Conservation (phyloP, 1,140 invertebrate species). For the Arctopsyche grandis region DNA sequence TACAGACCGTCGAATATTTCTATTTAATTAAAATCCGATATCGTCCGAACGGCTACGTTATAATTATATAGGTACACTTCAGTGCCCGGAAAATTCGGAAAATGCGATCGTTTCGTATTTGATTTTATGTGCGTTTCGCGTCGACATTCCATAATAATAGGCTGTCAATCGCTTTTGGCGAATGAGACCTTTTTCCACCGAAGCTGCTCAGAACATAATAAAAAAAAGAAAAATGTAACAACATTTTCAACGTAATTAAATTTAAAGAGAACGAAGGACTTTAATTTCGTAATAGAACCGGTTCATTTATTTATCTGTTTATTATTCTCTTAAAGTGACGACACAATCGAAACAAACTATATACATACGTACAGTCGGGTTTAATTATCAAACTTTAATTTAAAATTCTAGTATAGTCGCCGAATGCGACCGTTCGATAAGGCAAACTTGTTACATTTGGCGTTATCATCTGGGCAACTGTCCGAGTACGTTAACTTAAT, state of each 20-base stretch:
- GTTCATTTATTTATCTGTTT: neutral
- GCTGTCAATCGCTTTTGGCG: neutral
- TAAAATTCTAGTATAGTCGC: no score
- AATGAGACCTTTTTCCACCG: neutral
- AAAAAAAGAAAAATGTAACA: neutral
- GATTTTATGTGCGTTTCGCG: neutral
- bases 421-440: neutral
- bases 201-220: neutral
- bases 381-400: no score
- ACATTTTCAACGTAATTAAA: neutral
- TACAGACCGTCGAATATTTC: neutral
- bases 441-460: slow-evolving; percentile 3
- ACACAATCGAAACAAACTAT: no score
- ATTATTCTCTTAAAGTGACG: no score
- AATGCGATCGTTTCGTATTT: slow-evolving; percentile 6
- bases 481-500: slow-evolving; percentile 28
- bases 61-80: neutral
- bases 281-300: neutral
- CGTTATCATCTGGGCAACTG: slow-evolving; percentile 10
- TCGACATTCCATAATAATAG: neutral
- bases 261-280: neutral
- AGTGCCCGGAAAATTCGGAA: neutral
- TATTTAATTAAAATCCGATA: slow-evolving; percentile 1
- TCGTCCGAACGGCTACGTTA: neutral
- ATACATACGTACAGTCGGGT: no score